Evolutionary conservation across 2,797 vertebrate genomes (phyloP), one percentile per base, ranked within the genome.

Genomic region (Cryptoblepharus egeriae): DNA sequence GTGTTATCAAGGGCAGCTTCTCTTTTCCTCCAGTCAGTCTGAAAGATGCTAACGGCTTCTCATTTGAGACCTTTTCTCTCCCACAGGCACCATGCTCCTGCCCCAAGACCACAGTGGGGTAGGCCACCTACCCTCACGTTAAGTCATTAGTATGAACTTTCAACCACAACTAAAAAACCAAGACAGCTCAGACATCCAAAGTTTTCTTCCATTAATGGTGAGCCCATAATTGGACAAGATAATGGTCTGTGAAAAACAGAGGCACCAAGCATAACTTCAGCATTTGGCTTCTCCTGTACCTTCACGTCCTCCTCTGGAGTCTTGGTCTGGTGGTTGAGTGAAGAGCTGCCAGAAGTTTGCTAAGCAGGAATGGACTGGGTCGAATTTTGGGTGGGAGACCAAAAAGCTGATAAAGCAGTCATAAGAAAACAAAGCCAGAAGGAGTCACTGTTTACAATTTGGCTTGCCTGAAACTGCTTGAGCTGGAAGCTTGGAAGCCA

Each of bases 1-100:
- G 95, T 88, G 95, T 96, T 95, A 96, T 95, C 94, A 94, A 93
- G 92, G 94, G 93, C 85, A 94, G 88, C 90, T 87, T 89, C 94
- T 94, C 87, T 87, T 74, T 77, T 87, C 81, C 82, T 74, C 58
- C 81, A 71, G 81, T 85, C 61, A 10, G 75, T 77, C 60, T 75
- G 68, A 74, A 57, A 76, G 68, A 77, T 42, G 64, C 77, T 63
- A 87, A 75, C 30, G 45, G 69, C 55, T 81, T 75, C 57, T 79
- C 58, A 49, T 83, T 85, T 42, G 81, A 71, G 75, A 82, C 45
- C 65, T 82, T 77, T 24, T 63, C 30, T 74, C 75, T 74, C 75
- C 81, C 79, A 79, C 61, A 58, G 72, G 5, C 68, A 75, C 4
- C n/a, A 1, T 30, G 69, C 83, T 42, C 37, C 2, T 78, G 86